A percentile compares a stretch with the other conserved stretches of the same genome.
These are phyloP conservation scores for Nannobrachium achirus DNA, from an alignment of 2,113 vertebrate species.

Conservation along the genomic window DNA sequence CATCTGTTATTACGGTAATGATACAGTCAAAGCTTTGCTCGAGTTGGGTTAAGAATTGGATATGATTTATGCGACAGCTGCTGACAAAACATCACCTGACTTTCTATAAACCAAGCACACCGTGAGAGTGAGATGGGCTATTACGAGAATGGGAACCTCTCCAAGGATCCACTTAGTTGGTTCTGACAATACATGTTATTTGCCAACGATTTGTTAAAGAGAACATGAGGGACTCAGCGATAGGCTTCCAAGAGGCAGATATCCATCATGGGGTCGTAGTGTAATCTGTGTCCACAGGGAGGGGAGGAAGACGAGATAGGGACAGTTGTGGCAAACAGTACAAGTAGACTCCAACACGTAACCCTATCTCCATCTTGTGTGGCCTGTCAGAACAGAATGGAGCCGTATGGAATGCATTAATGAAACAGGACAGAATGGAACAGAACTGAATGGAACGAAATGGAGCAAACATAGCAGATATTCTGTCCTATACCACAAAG, in stretches of 20 bases:
- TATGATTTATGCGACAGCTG: constrained; percentile 23
- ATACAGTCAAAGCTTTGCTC: constrained; percentile 1
- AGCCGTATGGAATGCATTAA: too few relatives aligned
- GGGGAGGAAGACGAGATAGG: neutral
- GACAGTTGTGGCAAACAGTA: neutral
- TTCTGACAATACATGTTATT: neutral
- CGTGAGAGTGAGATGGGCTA: too few relatives aligned
- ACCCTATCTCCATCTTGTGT: neutral
- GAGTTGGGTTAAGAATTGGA: constrained; percentile 8
- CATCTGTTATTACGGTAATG: neutral
- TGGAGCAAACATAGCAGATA: too few relatives aligned
- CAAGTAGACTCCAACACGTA: neutral
- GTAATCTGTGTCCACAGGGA: neutral
- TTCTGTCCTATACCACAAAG: too few relatives aligned
- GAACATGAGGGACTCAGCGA: neutral
- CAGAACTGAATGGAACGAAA: too few relatives aligned
- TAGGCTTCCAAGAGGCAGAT: neutral
- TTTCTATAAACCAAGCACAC: neutral
- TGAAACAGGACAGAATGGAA: too few relatives aligned
- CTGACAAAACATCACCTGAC: neutral
- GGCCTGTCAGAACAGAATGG: neutral
- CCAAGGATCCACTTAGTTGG: too few relatives aligned
- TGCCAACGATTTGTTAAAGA: neutral
- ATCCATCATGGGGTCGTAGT: neutral
- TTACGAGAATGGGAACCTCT: too few relatives aligned